These are phyloP conservation scores for Drosophila saltans DNA, from an alignment of 1,140 invertebrate genomes.

Conservation along the genomic window DNA sequence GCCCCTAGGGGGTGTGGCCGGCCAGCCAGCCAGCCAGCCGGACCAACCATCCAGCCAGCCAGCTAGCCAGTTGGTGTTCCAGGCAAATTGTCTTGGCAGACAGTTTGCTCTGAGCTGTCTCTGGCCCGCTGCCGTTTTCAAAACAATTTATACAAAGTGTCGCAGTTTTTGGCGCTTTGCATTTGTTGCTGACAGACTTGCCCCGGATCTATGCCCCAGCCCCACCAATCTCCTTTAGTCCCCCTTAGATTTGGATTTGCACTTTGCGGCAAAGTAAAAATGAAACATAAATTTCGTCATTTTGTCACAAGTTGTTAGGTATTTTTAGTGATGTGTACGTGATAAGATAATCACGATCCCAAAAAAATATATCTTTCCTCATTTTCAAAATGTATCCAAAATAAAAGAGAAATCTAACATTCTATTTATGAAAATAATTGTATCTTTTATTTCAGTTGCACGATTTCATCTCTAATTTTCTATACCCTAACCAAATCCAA, in stretches of 20 bases:
- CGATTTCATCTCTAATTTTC: not conserved
- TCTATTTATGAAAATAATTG: no score
- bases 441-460: not conserved
- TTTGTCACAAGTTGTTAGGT: constrained; percentile 74
- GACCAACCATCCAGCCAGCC: constrained; percentile 36
- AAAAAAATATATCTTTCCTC: no score
- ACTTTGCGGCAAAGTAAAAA: constrained; percentile 68
- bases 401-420: no score
- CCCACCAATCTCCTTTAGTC: not conserved
- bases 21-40: constrained; percentile 27
- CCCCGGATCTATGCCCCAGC: constrained; percentile 9
- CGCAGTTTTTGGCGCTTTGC: constrained; percentile 80
- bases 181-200: constrained; percentile 75
- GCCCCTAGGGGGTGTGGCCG: constrained; percentile 70
- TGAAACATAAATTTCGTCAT: constrained; percentile 77
- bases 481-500: constrained; percentile 20
- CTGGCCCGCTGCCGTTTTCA: constrained; percentile 70
- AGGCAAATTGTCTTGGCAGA: constrained; percentile 71
- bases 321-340: constrained; percentile 30
- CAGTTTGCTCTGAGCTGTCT: constrained; percentile 55
- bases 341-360: not conserved
- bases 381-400: no score
- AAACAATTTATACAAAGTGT: constrained; percentile 81
- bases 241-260: constrained; percentile 51
- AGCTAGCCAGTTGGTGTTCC: constrained; percentile 29